phyloP scores from a whole-genome alignment of 2,888 invertebrate species.

The Unio pictorum region DNA sequence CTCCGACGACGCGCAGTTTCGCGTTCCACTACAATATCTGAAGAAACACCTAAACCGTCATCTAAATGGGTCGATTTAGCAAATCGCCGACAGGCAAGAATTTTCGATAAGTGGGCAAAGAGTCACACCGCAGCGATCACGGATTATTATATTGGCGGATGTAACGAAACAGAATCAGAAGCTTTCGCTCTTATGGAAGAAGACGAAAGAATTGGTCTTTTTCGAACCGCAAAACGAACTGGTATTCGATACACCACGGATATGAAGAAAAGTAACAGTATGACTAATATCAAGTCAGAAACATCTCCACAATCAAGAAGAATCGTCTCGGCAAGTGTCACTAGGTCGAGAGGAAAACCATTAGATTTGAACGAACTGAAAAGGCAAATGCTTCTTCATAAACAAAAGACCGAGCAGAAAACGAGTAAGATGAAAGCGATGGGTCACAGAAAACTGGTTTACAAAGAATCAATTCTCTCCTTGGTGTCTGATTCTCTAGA shows the following conservation, averaged over 20 bases:
- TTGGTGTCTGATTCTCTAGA: slow-evolving; percentile 3
- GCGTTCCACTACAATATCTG: not conserved
- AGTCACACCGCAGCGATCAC: slow-evolving; percentile 23
- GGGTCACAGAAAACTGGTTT: too few species aligned
- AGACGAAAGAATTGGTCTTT: slow-evolving; percentile 37
- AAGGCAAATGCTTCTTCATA: slow-evolving; percentile 29
- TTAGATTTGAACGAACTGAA: slow-evolving; percentile 45
- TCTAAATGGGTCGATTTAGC: slow-evolving; percentile 47
- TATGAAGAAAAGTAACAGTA: slow-evolving; percentile 40
- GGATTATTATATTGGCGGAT: slow-evolving; percentile 12
- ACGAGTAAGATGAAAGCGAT: not conserved
- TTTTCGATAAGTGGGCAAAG: slow-evolving; percentile 42
- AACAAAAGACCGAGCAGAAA: slow-evolving; percentile 25
- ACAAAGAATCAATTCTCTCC: not conserved
- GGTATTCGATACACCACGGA: slow-evolving; percentile 29
- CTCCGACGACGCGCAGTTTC: not conserved
- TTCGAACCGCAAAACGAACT: slow-evolving; percentile 19
- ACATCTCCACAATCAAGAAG: slow-evolving; percentile 3
- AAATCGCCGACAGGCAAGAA: slow-evolving; percentile 17
- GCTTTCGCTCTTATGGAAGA: slow-evolving; percentile 37
- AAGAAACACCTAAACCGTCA: not conserved
- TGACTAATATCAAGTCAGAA: slow-evolving; percentile 21
- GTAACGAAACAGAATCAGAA: slow-evolving; percentile 36
- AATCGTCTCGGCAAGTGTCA: slow-evolving; percentile 32
- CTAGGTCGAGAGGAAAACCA: slow-evolving; percentile 28